A percentile compares a stretch with the other conserved stretches of the same genome.
These are phyloP conservation scores for Aporophyla nigra DNA, from an alignment of 2,888 invertebrate species.

Conservation along the genomic window DNA sequence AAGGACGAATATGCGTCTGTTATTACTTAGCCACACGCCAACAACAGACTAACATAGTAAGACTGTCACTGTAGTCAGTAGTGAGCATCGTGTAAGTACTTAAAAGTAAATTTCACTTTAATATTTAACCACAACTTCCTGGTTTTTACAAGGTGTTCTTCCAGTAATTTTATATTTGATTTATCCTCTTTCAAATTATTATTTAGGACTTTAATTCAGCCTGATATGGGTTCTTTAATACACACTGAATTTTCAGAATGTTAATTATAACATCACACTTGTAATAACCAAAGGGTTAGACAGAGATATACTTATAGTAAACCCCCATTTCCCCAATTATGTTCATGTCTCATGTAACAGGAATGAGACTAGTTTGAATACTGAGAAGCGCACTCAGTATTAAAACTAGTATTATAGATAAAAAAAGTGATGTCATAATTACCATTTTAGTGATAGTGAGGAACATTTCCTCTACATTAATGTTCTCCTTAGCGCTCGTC, in stretches of 20 bases:
- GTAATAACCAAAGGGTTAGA: neutral
- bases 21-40: no score
- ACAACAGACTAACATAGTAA: neutral
- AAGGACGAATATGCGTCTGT: no score
- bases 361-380: no score
- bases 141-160: neutral
- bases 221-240: neutral
- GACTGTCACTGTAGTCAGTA: neutral
- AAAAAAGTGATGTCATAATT: constrained; percentile 52
- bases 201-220: neutral
- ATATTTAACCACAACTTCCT: neutral
- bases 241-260: neutral
- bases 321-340: no score
- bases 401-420: neutral
- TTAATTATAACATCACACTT: neutral
- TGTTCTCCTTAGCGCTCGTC: constrained; percentile 99
- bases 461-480: constrained; percentile 99
- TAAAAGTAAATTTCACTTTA: neutral
- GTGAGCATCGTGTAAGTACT: no score
- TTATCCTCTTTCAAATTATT: neutral
- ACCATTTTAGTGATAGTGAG: constrained; percentile 93
- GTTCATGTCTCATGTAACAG: neutral
- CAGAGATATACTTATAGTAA: neutral
- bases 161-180: neutral
- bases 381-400: neutral